Conservation (phyloP, 2,113 vertebrate genomes). For the Poecilia latipinna region DNA sequence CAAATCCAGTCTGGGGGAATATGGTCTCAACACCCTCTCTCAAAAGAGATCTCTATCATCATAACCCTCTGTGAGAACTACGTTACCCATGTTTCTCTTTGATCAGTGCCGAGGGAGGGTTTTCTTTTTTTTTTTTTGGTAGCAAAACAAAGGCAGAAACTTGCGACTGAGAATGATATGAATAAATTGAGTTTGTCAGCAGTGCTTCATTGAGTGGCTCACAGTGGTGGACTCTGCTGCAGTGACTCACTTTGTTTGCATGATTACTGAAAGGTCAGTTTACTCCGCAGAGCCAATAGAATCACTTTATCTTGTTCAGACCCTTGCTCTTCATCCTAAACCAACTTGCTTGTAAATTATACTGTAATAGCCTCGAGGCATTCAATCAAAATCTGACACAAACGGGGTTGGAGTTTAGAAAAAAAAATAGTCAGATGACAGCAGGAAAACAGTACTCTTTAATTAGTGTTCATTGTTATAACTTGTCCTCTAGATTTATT, state of each 20-base stretch:
- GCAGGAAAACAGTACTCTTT: neutral
- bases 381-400: conserved; percentile 46
- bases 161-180: conserved; percentile 34
- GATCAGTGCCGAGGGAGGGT: conserved; percentile 61
- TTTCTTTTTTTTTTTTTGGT: conserved; percentile 23
- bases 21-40: conserved; percentile 67
- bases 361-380: conserved; percentile 49
- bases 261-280: conserved; percentile 77
- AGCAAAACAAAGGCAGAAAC: conserved; percentile 31
- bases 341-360: conserved; percentile 55
- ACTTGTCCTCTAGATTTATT: neutral
- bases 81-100: conserved; percentile 77
- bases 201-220: conserved; percentile 53
- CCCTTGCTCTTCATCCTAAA: conserved; percentile 42
- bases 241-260: conserved; percentile 69
- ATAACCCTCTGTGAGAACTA: conserved; percentile 68
- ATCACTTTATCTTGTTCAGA: conserved; percentile 42
- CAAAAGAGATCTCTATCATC: conserved; percentile 70
- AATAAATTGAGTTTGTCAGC: conserved; percentile 66
- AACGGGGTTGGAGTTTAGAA: conserved; percentile 31
- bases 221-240: conserved; percentile 37
- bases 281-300: conserved; percentile 57
- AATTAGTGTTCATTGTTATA: neutral
- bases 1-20: conserved; percentile 64
- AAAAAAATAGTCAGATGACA: conserved; percentile 40